Evolutionary conservation across 2,113 vertebrate genomes (phyloP).

Genomic region (Smithornis capensis): DNA sequence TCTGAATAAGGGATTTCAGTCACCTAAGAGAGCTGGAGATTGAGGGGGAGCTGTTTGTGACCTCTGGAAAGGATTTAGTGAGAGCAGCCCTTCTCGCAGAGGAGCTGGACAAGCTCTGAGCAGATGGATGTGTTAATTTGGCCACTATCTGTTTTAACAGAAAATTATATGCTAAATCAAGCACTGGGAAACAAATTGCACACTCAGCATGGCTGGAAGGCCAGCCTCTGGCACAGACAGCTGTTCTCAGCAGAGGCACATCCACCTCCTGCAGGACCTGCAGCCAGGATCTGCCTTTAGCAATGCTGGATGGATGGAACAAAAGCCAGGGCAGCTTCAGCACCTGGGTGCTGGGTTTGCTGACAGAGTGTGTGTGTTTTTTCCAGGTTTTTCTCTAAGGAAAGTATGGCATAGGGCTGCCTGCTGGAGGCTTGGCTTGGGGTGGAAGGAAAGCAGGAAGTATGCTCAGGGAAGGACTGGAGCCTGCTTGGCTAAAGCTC

Average conservation of each 20-base stretch:
- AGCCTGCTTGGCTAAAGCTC: not conserved
- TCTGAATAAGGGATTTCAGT: not conserved
- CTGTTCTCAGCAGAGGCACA: not conserved
- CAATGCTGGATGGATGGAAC: not conserved
- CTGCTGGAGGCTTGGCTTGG: not conserved
- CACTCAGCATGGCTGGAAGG: not conserved
- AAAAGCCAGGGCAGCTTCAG: not conserved
- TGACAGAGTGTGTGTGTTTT: not conserved
- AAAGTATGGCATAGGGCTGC: not conserved
- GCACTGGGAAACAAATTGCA: not conserved
- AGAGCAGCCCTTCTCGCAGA: not conserved
- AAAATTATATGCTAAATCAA: constrained; percentile 32
- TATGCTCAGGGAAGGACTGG: not conserved
- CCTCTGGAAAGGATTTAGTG: not conserved
- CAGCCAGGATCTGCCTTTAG: not conserved
- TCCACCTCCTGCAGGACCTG: not conserved
- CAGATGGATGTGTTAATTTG: not conserved
- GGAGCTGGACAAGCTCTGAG: not conserved
- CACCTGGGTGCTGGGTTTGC: not conserved
- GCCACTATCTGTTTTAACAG: not conserved
- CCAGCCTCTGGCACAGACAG: not conserved
- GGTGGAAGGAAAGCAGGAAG: not conserved
- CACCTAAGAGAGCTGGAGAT: rapidly evolving
- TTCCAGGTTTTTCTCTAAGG: not conserved
- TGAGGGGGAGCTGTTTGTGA: rapidly evolving